phyloP scores from a whole-genome alignment of 1,140 invertebrate genomes.

The Ceratosolen fusciceps region DNA sequence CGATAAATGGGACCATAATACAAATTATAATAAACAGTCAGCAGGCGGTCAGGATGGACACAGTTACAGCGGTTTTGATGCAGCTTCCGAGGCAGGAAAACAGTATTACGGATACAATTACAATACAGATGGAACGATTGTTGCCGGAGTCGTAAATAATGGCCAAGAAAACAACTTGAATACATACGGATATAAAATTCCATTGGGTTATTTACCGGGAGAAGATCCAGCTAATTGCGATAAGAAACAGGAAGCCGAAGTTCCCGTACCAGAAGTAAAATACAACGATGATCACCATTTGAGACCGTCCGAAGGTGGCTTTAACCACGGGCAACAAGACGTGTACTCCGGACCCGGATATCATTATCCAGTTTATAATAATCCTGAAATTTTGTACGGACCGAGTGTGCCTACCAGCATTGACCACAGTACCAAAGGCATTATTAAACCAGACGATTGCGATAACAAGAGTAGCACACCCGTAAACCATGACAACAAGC shows the following conservation, averaged over 20 bases:
- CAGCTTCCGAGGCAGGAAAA: background rate
- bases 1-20: background rate
- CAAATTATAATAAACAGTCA: background rate
- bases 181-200: background rate
- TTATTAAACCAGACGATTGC: conserved; percentile 39
- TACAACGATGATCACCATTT: conserved; percentile 13
- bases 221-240: background rate
- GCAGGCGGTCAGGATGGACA: background rate
- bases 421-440: conserved; percentile 44
- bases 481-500: conserved; percentile 12
- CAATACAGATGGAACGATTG: background rate
- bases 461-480: conserved; percentile 32
- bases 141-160: conserved; percentile 14
- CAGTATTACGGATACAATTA: background rate
- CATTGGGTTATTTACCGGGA: background rate
- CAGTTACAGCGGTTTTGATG: background rate
- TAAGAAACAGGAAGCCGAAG: background rate
- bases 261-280: background rate
- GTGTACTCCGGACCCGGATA: background rate
- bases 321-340: background rate
- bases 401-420: conserved; percentile 7
- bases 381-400: conserved; percentile 2
- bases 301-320: background rate
- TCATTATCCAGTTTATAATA: conserved; percentile 1
- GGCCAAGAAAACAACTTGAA: conserved; percentile 4